phyloP scores from a whole-genome alignment of 2,797 vertebrate genomes.

The Orestias chungarensis region DNA sequence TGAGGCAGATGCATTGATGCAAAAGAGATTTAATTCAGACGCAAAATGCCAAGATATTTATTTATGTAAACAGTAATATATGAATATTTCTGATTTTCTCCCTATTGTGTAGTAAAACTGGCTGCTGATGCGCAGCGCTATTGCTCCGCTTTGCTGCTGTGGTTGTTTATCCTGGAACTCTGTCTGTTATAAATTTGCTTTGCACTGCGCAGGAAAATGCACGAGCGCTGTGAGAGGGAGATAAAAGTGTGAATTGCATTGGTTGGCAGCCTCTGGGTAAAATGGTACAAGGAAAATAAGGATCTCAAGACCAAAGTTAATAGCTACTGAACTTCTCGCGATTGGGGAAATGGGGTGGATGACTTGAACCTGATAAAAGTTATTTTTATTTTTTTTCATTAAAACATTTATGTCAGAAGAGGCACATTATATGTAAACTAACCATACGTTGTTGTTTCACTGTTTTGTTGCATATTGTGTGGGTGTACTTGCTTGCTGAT shows the following conservation, averaged over 20 bases:
- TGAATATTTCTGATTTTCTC: not conserved
- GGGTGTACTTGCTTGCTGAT: constrained; percentile 34
- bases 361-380: not conserved
- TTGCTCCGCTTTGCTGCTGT: not conserved
- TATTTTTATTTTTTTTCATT: not conserved
- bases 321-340: not conserved
- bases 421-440: constrained; percentile 18
- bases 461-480: constrained; percentile 20
- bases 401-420: constrained; percentile 1
- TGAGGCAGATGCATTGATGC: not conserved
- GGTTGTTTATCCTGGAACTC: not conserved
- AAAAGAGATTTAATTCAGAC: not conserved
- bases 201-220: not conserved
- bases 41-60: not conserved
- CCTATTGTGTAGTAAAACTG: not conserved
- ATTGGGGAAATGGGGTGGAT: not conserved
- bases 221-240: not conserved
- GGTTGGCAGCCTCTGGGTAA: not conserved
- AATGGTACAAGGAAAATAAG: not conserved
- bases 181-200: not conserved
- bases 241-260: constrained; percentile 2
- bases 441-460: constrained; percentile 16
- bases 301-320: not conserved
- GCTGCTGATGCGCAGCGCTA: too few relatives aligned
- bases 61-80: not conserved